Conservation (phyloP, 2,888 invertebrate genomes). For the Gymnosoma rotundatum region DNA sequence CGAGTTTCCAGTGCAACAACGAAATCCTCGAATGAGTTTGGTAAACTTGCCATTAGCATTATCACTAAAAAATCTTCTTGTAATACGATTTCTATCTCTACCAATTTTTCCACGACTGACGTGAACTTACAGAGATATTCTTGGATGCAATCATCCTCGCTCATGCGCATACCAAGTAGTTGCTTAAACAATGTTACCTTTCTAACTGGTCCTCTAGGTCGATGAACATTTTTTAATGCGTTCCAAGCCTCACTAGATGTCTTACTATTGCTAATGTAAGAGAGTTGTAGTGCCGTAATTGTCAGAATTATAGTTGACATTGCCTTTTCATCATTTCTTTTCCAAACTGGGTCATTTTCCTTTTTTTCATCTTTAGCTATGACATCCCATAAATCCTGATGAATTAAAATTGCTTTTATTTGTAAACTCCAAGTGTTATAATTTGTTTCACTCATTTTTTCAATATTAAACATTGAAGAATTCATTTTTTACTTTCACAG, state of each 20-base stretch:
- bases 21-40: slow-evolving; percentile 64
- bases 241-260: slow-evolving; percentile 55
- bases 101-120: slow-evolving; percentile 46
- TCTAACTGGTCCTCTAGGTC: slow-evolving; percentile 60
- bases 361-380: not conserved
- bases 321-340: slow-evolving; percentile 47
- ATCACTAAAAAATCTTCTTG: slow-evolving; percentile 59
- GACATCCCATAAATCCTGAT: slow-evolving; percentile 59
- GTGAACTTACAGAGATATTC: slow-evolving; percentile 30
- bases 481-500: slow-evolving; percentile 29
- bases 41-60: slow-evolving; percentile 61
- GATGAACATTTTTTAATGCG: slow-evolving; percentile 37
- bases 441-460: slow-evolving; percentile 57
- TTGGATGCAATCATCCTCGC: slow-evolving; percentile 37
- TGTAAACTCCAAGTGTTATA: slow-evolving; percentile 60
- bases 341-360: not conserved
- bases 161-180: slow-evolving; percentile 39
- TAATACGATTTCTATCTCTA: slow-evolving; percentile 47
- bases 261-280: slow-evolving; percentile 42
- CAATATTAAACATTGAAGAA: slow-evolving; percentile 57
- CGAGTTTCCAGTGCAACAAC: slow-evolving; percentile 61
- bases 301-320: slow-evolving; percentile 55
- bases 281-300: slow-evolving; percentile 46
- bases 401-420: slow-evolving; percentile 56
- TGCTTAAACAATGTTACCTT: slow-evolving; percentile 63